Percentiles rank a stretch among this genome's conserved stretches.
Evolutionary conservation across 2,888 invertebrate genomes (phyloP).

Genomic region (Drosophila kambysellisi): DNA sequence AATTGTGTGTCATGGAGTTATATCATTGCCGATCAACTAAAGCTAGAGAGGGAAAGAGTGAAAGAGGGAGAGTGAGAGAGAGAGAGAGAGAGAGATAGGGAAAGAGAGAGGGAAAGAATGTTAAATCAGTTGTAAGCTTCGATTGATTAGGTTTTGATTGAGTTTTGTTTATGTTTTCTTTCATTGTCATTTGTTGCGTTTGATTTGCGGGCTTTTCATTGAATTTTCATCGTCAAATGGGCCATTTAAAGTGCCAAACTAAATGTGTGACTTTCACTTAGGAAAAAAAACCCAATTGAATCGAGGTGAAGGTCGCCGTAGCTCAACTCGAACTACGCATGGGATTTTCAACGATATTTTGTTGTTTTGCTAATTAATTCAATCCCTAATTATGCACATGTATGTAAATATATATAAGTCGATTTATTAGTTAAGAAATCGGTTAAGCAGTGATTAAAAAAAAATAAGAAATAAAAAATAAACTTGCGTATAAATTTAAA

Average conservation of each 20-base stretch:
- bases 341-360: background rate
- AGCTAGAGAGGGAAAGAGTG: background rate
- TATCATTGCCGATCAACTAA: conserved; percentile 20
- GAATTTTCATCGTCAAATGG: conserved; percentile 37
- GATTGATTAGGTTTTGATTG: conserved; percentile 22
- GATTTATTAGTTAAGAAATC: conserved; percentile 72
- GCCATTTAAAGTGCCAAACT: conserved; percentile 2
- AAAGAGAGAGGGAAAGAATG: background rate
- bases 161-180: conserved; percentile 30
- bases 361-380: background rate
- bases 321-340: conserved; percentile 2
- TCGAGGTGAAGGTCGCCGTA: conserved; percentile 27
- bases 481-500: background rate
- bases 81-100: background rate
- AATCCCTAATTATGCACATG: conserved; percentile 54
- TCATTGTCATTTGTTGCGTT: conserved; percentile 26
- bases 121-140: conserved; percentile 13
- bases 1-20: conserved; percentile 28
- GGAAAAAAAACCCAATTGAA: background rate
- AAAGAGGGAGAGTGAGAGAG: background rate
- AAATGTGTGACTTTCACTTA: conserved; percentile 41
- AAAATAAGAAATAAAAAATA: conserved; percentile 26
- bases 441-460: conserved; percentile 8
- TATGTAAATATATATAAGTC: conserved; percentile 36
- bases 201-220: conserved; percentile 42